Evolutionary conservation across 2,888 invertebrate species (phyloP), one percentile per base, ranked within the genome.

Genomic region (Megalurothrips usitatus): DNA sequence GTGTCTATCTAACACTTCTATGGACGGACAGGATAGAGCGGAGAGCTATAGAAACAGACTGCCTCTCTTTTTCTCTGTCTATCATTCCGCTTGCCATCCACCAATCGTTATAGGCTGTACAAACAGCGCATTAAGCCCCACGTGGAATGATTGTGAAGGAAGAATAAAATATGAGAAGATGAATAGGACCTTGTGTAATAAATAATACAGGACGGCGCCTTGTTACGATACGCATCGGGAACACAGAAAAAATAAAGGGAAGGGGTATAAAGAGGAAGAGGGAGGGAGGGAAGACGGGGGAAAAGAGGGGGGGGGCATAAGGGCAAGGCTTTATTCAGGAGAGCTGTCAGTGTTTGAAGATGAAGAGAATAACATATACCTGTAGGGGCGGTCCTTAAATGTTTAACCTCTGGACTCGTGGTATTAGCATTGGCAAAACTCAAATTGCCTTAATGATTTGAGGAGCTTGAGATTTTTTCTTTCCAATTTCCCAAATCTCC

Each of bases 111-210:
- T 75, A 75, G 68, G 23, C 68, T 75, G 68, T 75, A 75, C 68
- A 75, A 75, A 75, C 68, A 75, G n/a, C 68, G 68, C 68, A 75
- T 75, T 75, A 75, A 75, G 68, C 68, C 68, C 68, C 23, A 75
- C 68, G 68, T 75, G 68, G 68, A 75, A 75, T 75, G 68, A 75
- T 75, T 75, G 68, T 75, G 68, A 75, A 43, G 68, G 68, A 75
- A 75, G 68, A 75, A 75, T 75, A 75, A 75, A 75, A 75, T 75
- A 75, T 75, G 68, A 75, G 68, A 75, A 75, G 68, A 75, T 75
- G 68, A 75, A 75, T 75, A 75, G 68, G 68, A 75, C 68, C 68
- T 75, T 75, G 68, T 75, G 68, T 75, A 75, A 75, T 75, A 75
- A 75, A 75, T 75, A 75, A 75, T 26, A 75, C 68, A 75, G 68